Percentiles rank a stretch among this genome's conserved stretches.
Conservation (phyloP, 2,797 vertebrate genomes). For the Lacerta viridis region DNA sequence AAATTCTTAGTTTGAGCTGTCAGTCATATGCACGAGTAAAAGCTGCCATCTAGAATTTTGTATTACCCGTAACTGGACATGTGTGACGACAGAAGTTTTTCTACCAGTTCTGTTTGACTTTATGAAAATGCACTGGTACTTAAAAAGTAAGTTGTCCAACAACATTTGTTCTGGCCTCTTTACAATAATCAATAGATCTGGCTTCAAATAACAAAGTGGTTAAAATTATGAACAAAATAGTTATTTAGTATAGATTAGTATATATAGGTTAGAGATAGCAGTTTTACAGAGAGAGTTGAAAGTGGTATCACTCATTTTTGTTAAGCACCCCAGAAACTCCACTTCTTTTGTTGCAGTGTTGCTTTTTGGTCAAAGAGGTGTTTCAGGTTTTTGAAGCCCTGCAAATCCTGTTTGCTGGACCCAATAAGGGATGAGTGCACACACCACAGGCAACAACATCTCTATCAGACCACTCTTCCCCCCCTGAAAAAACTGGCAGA, state of each 20-base stretch:
- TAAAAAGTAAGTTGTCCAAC: slow-evolving; percentile 14
- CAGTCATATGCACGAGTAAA: slow-evolving; percentile 35
- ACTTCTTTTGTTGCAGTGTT: background rate
- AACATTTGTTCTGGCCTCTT: slow-evolving; percentile 69
- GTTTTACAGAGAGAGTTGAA: slow-evolving; percentile 67
- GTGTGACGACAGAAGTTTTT: background rate
- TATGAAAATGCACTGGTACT: background rate
- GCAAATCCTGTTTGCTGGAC: background rate
- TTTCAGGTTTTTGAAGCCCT: background rate
- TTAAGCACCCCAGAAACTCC: background rate
- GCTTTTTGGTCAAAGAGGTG: slow-evolving; percentile 6
- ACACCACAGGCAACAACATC: background rate
- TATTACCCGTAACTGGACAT: slow-evolving; percentile 25
- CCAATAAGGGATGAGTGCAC: too few relatives aligned
- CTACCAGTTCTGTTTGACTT: background rate
- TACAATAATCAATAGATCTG: slow-evolving; percentile 64
- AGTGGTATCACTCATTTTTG: slow-evolving; percentile 10
- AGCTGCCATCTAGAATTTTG: slow-evolving; percentile 31
- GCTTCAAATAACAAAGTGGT: slow-evolving; percentile 64
- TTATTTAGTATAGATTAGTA: background rate
- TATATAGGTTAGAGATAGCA: slow-evolving; percentile 39
- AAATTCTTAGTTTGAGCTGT: slow-evolving; percentile 23
- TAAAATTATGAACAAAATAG: slow-evolving; percentile 71
- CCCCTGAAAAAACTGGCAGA: background rate
- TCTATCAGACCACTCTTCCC: background rate